Evolutionary conservation across 92 coral and sea anemone species (phyloP), one percentile per base, ranked within the genome.

Genomic region (Porites lobata): DNA sequence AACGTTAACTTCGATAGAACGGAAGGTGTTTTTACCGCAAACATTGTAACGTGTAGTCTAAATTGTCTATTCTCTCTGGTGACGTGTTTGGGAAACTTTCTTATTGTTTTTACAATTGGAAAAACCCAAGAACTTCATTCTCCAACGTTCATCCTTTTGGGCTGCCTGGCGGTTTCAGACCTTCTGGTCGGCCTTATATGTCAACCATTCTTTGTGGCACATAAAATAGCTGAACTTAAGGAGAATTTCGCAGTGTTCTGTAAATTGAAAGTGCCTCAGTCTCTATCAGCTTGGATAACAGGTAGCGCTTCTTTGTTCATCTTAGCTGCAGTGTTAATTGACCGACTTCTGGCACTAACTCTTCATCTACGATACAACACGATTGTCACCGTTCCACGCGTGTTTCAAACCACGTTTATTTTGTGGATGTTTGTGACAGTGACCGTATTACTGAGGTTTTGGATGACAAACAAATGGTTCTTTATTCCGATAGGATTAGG

Each of bases 261-360:
- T 1, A 0, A 29, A 10, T 61, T 75, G 22, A 51, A 73, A 14
- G 9, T 86, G n/a, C 21, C 57, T 54, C 66, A 22, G 13, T 9
- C 6, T 21, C 22, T 63, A 4, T 86, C 61, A 13, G 69, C 80
- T 2, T 86, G 90, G 86, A 26, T 52, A 3, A 78, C 86, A 1
- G 58, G 63, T 43, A 79, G 90, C 1, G 87, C 65, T 6, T 87
- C 91, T 10, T 43, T 63, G 7, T 11, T 81, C 18, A 87, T 81
- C 1, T 72, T 87, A 62, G 52, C 73, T 32, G 32, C 80, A 38
- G 6, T 81, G 13, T 38, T 26, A 0, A 20, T 87, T 17, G 91
- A 87, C 58, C 91, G 81, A 9, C 84, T 69, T 18, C 91, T 87
- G 5, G 91, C 87, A 1, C 18, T 87, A 26, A 85, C 51, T 11